Evolutionary conservation across 2,888 invertebrate species (phyloP), one percentile per base, ranked within the genome.

Genomic region (Dichetophora obliterata): DNA sequence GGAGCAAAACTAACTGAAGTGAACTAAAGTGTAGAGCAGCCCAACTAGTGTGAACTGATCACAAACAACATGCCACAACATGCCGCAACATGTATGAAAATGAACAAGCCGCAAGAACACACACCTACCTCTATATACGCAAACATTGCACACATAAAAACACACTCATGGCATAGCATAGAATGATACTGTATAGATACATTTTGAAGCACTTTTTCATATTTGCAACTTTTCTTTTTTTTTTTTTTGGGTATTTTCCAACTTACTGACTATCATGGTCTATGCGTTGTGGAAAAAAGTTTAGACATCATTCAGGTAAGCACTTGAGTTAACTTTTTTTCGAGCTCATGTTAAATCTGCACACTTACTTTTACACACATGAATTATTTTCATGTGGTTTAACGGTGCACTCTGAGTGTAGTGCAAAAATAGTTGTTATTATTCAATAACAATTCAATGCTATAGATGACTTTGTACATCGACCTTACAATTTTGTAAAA

Each of bases 111-210:
- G 50, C 70, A 70, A 31, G 37, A 11, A 70, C 70, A 54, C n/a
- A 59, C 22, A 14, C 66, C 0, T 22, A n/a, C 68, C 43, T 48
- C 24, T 24, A 5, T 8, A 9, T 50, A 27, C 2, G 19, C 57
- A 34, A 31, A 31, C 5, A 37, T 11, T n/a, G n/a, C n/a, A 22
- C 57, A 19, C 24, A 59, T 24, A 59, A 11, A 27, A 2, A 59
- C 65, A 3, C 24, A 16, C 11, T 19, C 24, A 24, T 54, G 43
- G 1, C 22, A 63, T 19, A 37, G 54, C 65, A 74, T 74, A 50
- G 65, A 74, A 65, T 65, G 74, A 65, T 63, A 74, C 74, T 34
- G 54, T 65, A 48, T 74, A 52, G 65, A 63, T 74, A 74, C 65
- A 65, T 74, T 74, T 52, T 34, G 52, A 34, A 74, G 50, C n/a